Evolutionary conservation across 2,888 invertebrate genomes (phyloP), one percentile per base, ranked within the genome.

Genomic region (Acrobasis repandana): DNA sequence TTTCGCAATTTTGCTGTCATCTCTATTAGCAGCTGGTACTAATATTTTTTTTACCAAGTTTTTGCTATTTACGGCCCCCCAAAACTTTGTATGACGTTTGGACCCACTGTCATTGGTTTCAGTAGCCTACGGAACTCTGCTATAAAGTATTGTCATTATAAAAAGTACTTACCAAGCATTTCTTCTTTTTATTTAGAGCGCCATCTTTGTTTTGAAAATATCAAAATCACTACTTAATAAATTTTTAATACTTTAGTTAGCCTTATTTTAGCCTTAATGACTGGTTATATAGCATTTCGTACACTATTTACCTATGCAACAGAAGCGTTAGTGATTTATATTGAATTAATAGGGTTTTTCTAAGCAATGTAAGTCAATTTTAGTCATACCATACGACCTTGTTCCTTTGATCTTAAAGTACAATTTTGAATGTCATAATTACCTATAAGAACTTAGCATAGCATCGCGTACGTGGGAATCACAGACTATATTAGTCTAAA

Each of bases 331-430:
- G 54, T 38, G 16, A 54, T 54, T 54, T 54, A 54, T 54, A 54
- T 54, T 1, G 36, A 16, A 18, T 54, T 18, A 16, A 38, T 36
- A 36, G 54, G 36, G 10, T 54, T 54, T 54, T 54, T 38, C 34
- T 38, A 54, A 38, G 9, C 8, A 15, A 34, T 36, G 4, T 16
- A 33, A 33, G 51, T 50, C 28, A 28, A 14, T 43, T 43, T 14
- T 15, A 9, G 34, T 33, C 28, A 15, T 14, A 34, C 51, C 15
- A 34, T 10, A 9, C 51, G n/a, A 34, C 16, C 51, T 52, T 52
- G 33, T n/a, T 9, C 8, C 11, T 0, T n/a, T 33, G 6, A 16
- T 3, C 8, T 15, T 52, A 52, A 34, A 52, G 34, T 15, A 9
- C 11, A 38, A 16, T 11, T 54, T 54, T 18, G 54, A 54, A n/a